Percentiles rank a stretch among this genome's conserved stretches.
phyloP scores from a whole-genome alignment of 2,797 vertebrate species.

The Lithobates pipiens region DNA sequence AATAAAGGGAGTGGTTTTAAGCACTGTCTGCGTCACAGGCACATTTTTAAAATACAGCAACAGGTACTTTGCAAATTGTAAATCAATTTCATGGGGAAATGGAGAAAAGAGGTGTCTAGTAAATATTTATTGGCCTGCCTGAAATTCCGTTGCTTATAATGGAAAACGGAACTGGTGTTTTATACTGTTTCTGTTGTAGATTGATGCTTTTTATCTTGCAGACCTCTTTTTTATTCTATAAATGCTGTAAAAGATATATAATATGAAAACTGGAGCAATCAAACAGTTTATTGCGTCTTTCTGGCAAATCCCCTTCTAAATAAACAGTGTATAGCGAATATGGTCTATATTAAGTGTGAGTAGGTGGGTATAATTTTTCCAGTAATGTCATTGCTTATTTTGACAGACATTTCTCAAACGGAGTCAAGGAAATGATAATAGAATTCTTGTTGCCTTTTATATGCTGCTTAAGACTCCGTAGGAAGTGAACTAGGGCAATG shows the following conservation, averaged over 20 bases:
- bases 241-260: neutral
- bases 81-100: too few species aligned
- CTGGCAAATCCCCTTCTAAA: neutral
- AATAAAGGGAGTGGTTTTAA: too few species aligned
- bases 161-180: too few species aligned
- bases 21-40: too few species aligned
- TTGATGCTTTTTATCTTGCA: neutral
- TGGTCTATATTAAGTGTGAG: slow-evolving; percentile 42
- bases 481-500: neutral
- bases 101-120: too few species aligned
- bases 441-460: slow-evolving; percentile 17
- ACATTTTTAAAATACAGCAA: too few species aligned
- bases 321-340: neutral
- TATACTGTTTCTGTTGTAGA: neutral
- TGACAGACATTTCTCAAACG: slow-evolving; percentile 41
- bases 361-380: slow-evolving; percentile 41
- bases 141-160: too few species aligned
- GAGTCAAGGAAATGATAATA: slow-evolving; percentile 30
- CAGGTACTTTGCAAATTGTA: too few species aligned
- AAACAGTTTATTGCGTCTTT: slow-evolving; percentile 4
- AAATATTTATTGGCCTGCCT: too few species aligned
- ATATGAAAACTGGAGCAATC: neutral
- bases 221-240: neutral
- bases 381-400: slow-evolving; percentile 47
- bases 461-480: neutral